Percentiles rank a stretch among this genome's conserved stretches.
Evolutionary conservation across 1,140 invertebrate species (phyloP).

Genomic region (Drosophila albomicans): DNA sequence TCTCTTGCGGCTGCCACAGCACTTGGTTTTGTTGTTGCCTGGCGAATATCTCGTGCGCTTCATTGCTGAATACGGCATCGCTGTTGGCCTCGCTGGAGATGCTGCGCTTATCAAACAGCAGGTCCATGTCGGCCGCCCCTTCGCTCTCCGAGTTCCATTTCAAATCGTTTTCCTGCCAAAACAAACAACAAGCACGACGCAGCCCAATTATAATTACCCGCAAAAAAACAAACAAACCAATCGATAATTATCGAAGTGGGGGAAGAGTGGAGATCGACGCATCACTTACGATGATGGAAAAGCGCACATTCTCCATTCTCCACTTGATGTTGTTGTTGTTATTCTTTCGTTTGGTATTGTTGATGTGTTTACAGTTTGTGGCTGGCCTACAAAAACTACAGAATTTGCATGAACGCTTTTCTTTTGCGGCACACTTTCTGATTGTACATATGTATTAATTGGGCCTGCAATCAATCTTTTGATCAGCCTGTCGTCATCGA

Average conservation of each 20-base stretch:
- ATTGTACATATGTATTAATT: background rate
- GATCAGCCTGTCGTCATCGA: slow-evolving; percentile 30
- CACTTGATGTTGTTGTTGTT: slow-evolving; percentile 29
- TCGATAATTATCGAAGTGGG: background rate
- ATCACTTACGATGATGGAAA: slow-evolving; percentile 83
- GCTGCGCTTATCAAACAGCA: slow-evolving; percentile 81
- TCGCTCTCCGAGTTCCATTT: slow-evolving; percentile 81
- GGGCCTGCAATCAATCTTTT: slow-evolving; percentile 47
- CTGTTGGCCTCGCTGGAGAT: slow-evolving; percentile 86
- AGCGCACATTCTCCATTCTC: slow-evolving; percentile 82
- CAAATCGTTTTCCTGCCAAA: slow-evolving; percentile 81
- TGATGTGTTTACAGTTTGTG: slow-evolving; percentile 29
- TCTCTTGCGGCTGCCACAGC: slow-evolving; percentile 84
- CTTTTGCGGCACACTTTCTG: slow-evolving; percentile 8
- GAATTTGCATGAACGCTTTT: slow-evolving; percentile 20
- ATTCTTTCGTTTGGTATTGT: slow-evolving; percentile 8
- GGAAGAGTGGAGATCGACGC: background rate
- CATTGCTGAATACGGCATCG: slow-evolving; percentile 79
- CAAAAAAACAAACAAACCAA: slow-evolving; percentile 16
- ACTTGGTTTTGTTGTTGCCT: slow-evolving; percentile 80
- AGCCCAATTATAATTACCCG: slow-evolving; percentile 18
- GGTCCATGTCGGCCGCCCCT: slow-evolving; percentile 55
- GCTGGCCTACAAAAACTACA: slow-evolving; percentile 64
- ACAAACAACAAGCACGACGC: slow-evolving; percentile 34
- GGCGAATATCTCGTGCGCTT: slow-evolving; percentile 77